These are phyloP conservation scores for Pseudochaenichthys georgianus DNA, from an alignment of 2,797 vertebrate genomes.

Conservation along the genomic window DNA sequence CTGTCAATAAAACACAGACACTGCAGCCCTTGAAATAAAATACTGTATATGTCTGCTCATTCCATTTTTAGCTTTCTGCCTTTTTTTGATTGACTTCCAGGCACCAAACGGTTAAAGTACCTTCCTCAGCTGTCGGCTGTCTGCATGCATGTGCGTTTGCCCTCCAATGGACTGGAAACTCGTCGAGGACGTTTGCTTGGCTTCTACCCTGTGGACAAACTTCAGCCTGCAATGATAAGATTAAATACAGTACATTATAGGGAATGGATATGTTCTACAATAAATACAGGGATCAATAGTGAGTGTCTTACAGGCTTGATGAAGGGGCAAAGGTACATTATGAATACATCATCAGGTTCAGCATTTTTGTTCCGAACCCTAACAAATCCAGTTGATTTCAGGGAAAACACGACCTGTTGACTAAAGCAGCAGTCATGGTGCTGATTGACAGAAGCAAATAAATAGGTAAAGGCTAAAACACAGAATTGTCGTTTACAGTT, in stretches of 20 bases:
- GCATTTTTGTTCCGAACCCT: neutral
- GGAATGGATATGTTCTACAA: neutral
- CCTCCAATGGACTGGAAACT: slow-evolving; percentile 49
- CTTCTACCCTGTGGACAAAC: slow-evolving; percentile 1
- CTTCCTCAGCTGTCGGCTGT: slow-evolving; percentile 27
- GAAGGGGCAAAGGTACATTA: neutral
- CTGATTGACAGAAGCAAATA: neutral
- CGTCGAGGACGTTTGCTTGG: slow-evolving; percentile 21
- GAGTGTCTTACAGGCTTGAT: neutral
- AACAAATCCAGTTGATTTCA: neutral
- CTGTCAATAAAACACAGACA: neutral
- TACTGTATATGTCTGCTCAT: neutral
- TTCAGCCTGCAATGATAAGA: slow-evolving; percentile 20
- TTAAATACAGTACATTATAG: neutral
- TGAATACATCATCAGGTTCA: neutral
- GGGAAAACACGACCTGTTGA: neutral
- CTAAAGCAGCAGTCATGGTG: neutral
- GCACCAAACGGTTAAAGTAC: slow-evolving; percentile 17
- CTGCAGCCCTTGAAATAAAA: neutral
- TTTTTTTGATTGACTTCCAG: neutral
- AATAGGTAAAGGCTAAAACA: neutral
- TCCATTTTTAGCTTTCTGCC: slow-evolving; percentile 3
- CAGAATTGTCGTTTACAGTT: neutral
- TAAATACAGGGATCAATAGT: neutral
- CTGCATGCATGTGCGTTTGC: slow-evolving; percentile 27